Evolutionary conservation across 2,888 invertebrate genomes (phyloP).

Genomic region (Eutolmus rufibarbis): DNA sequence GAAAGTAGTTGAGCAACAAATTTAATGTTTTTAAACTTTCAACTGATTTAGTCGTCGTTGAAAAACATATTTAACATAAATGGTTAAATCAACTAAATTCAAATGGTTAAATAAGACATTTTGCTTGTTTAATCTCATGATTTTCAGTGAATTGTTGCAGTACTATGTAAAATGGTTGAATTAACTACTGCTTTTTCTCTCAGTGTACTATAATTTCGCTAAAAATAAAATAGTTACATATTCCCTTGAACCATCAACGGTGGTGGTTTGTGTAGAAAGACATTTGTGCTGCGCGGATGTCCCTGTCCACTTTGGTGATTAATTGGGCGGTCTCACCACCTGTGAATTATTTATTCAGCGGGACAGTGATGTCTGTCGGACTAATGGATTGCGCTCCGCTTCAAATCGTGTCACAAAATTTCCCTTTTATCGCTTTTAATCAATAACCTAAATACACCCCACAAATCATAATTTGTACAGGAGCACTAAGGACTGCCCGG

Average conservation of each 20-base stretch:
- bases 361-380: neutral
- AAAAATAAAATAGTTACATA: neutral
- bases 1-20: no score
- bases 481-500: neutral
- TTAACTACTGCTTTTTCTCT: no score
- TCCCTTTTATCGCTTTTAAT: slow-evolving; percentile 28
- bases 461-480: slow-evolving; percentile 21
- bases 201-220: no score
- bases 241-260: neutral
- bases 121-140: no score
- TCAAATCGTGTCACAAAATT: slow-evolving; percentile 7
- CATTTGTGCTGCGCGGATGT: neutral
- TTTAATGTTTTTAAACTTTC: no score
- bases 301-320: neutral
- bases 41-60: no score
- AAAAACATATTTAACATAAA: no score
- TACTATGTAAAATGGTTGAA: no score
- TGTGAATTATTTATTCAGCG: slow-evolving; percentile 22
- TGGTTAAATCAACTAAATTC: no score
- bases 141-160: no score
- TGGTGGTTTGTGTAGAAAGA: neutral
- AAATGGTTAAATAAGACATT: no score
- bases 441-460: slow-evolving; percentile 4
- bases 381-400: neutral
- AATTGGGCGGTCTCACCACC: slow-evolving; percentile 4